Percentiles rank a stretch among this genome's conserved stretches.
These are phyloP conservation scores for Anneissia japonica DNA, from an alignment of 35 echinoderm and acorn worm genomes.

Conservation along the genomic window DNA sequence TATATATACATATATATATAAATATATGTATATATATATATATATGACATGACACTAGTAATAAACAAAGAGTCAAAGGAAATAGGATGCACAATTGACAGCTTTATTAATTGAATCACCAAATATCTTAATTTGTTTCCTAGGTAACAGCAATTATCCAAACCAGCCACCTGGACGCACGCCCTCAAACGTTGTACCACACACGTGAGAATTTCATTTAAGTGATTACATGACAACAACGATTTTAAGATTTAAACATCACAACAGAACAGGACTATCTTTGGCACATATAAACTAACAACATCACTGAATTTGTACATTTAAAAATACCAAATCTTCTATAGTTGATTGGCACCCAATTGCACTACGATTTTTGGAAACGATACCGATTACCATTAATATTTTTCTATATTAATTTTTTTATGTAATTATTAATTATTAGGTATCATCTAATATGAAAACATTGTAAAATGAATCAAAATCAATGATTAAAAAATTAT, in stretches of 20 bases:
- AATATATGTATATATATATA: no score
- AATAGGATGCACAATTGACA: not conserved
- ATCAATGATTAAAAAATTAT: no score
- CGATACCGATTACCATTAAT: not conserved
- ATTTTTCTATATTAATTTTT: no score
- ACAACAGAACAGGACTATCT: not conserved
- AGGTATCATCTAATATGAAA: no score
- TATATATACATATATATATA: no score
- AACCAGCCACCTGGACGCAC: not conserved
- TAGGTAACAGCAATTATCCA: not conserved
- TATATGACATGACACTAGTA: no score
- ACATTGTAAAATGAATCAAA: no score
- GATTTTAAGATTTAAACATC: not conserved
- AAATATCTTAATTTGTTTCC: not conserved
- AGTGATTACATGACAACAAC: not conserved
- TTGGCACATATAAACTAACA: not conserved
- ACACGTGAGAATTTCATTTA: not conserved
- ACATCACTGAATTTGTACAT: not conserved
- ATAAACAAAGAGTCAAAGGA: no score
- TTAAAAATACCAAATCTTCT: not conserved
- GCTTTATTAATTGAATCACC: not conserved
- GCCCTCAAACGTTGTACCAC: not conserved
- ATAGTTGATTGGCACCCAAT: not conserved
- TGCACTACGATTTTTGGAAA: not conserved
- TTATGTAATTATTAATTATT: no score